These are phyloP conservation scores for Aplidium turbinatum DNA, from an alignment of 23 tunicate species.

Conservation along the genomic window DNA sequence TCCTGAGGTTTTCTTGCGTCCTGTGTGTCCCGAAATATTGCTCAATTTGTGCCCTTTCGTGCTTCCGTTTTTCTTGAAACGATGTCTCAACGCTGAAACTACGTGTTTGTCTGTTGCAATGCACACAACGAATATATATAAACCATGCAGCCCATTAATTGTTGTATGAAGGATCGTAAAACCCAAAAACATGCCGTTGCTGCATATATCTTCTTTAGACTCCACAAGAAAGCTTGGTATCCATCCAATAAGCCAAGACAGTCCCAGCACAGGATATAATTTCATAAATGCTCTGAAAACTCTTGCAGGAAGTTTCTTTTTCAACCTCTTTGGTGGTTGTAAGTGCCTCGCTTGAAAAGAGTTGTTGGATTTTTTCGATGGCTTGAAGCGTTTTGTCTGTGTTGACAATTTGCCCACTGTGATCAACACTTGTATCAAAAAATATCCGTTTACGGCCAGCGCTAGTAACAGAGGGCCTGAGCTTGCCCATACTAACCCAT, in stretches of 20 bases:
- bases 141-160: slow-evolving; percentile 43
- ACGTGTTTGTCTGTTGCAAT: slow-evolving; percentile 32
- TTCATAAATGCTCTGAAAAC: slow-evolving; percentile 38
- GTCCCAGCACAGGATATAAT: slow-evolving; percentile 40
- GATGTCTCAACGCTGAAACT: no score
- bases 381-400: slow-evolving; percentile 10
- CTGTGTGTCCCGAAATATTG: no score
- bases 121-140: slow-evolving; percentile 33
- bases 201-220: neutral
- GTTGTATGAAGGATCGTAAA: slow-evolving; percentile 14
- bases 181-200: neutral
- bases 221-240: slow-evolving; percentile 11
- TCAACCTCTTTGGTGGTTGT: neutral
- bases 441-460: slow-evolving; percentile 8
- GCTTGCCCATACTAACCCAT: slow-evolving; percentile 22
- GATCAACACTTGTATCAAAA: slow-evolving; percentile 15
- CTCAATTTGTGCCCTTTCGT: no score
- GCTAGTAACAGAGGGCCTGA: slow-evolving; percentile 20
- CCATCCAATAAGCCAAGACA: slow-evolving; percentile 53
- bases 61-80: no score
- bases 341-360: neutral
- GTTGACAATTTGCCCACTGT: slow-evolving; percentile 12
- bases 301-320: neutral
- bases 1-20: no score
- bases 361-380: neutral